Base-by-base conservation (phyloP, 2,113 vertebrate genomes). In the Dinomys branickii region DNA sequence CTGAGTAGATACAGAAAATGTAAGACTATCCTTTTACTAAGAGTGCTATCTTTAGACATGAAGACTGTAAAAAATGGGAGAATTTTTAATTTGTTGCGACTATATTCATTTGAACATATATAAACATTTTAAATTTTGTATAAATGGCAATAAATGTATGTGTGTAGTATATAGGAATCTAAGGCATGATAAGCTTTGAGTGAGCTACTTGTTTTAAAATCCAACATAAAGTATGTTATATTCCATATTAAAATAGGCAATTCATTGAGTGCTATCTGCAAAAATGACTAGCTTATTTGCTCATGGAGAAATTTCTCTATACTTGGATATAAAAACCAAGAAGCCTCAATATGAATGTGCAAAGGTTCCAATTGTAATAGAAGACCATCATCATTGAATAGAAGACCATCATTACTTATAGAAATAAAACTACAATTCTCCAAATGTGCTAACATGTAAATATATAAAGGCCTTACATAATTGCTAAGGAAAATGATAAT, bases 391-490 rank as follows among this genome's bases (percentile, higher is more conserved):
- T n/a, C n/a, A n/a, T n/a, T n/a, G n/a, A n/a, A n/a, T n/a, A 96
- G 83, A 96, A 97, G 88, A 97, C 88, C 94, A 97, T 89, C 73
- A 97, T 96, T 95, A 96, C 95, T 88, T 94, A 91, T 86, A 98
- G 10, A 17, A 94, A 94, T 71, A 98, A 90, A 97, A 56, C 58
- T 95, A 86, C 89, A 98, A 98, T 96, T 92, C 86, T 88, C 97
- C 95, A 91, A 98, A 97, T 85, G 92, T 98, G 93, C 98, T 96
- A 95, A 98, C 96, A n/a, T n/a, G n/a, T n/a, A n/a, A n/a, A n/a
- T n/a, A 97, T 94, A 98, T 89, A 94, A 58, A 96, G 63, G 89
- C 83, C 97, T 96, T 97, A 97, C 97, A 94, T 97, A 98, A 97
- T 85, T 84, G 35, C 59, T 78, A 90, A 56, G 19, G 67, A 97